phyloP scores from a whole-genome alignment of 2,888 invertebrate genomes.

The Xylocampa areola region DNA sequence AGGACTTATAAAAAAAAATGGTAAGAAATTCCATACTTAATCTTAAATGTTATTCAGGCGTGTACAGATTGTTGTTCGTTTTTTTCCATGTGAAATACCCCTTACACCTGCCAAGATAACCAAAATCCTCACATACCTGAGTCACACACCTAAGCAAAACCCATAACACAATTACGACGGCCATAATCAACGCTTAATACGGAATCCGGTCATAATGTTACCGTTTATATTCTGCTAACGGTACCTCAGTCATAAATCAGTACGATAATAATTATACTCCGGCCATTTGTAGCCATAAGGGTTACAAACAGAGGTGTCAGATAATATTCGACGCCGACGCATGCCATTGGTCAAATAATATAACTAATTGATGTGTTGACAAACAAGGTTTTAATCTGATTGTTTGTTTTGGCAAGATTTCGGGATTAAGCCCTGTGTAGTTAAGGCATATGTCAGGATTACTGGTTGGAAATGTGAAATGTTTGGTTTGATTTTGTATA shows the following conservation, averaged over 20 bases:
- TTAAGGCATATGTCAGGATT: slow-evolving; percentile 13
- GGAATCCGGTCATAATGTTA: slow-evolving; percentile 67
- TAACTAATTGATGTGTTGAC: slow-evolving; percentile 54
- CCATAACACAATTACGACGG: slow-evolving; percentile 53
- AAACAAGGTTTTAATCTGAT: slow-evolving; percentile 39
- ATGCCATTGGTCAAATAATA: slow-evolving; percentile 37
- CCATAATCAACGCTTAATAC: slow-evolving; percentile 57
- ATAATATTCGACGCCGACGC: slow-evolving; percentile 64
- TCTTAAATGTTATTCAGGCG: no score
- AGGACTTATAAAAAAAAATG: no score
- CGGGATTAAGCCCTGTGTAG: not conserved
- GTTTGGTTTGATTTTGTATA: not conserved
- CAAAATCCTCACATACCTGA: slow-evolving; percentile 3
- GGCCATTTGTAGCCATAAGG: slow-evolving; percentile 81
- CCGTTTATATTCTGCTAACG: slow-evolving; percentile 85
- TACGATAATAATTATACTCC: slow-evolving; percentile 85
- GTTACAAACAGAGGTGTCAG: slow-evolving; percentile 72
- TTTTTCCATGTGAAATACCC: no score
- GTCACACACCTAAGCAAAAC: slow-evolving; percentile 36
- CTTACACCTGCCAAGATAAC: slow-evolving; percentile 7
- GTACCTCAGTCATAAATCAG: slow-evolving; percentile 83
- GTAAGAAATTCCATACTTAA: no score
- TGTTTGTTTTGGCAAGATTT: slow-evolving; percentile 32
- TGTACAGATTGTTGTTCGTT: no score
- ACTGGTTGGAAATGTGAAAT: not conserved